Base-by-base conservation (phyloP, 2,113 vertebrate genomes). In the Aegotheles bennettii region DNA sequence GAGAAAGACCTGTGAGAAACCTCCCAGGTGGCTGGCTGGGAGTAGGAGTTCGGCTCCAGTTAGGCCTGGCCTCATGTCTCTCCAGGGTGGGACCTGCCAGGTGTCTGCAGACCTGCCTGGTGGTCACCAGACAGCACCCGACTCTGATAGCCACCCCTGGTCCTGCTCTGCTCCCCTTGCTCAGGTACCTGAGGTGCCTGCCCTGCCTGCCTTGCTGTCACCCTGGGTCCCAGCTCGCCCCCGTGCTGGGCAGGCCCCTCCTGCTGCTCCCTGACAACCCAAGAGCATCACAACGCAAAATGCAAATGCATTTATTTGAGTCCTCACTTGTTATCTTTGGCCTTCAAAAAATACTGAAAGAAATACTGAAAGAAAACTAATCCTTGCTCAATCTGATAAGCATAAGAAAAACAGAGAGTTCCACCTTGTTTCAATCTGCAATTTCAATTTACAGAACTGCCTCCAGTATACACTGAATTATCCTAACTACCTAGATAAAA, bases 21-120 rank as follows among this genome's bases (percentile, higher is more conserved):
- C 40, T 60, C 10, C 25, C 0, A 0, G 23, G 28, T 9, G 26
- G 14, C 16, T 28, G 51, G 16, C 35, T 28, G 28, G 29, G 33
- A 25, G 25, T 9, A 9, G 3, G 0, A 0, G 10, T 26, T n/a
- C 3, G 3, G n/a, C 31, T 42, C n/a, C 1, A 0, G 56, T 43
- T 75, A 14, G 23, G 56, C 40, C 48, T 19, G 45, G 35, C 35
- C 54, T 6, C 7, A 1, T 2, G 3, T 25, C 20, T 43, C 7
- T 5, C 31, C 3, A 1, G 1, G 7, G 7, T 23, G 47, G 38
- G 36, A 65, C 48, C 69, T 26, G 33, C 8, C 64, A 8, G 57
- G n/a, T 7, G 11, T 1, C 31, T 6, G 53, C 43, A 16, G 3
- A 11, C 42, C 57, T 64, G 43, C 10, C 35, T 65, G 64, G 25